These are phyloP conservation scores for Aphodius granarius DNA, from an alignment of 2,888 invertebrate genomes.

Conservation along the genomic window DNA sequence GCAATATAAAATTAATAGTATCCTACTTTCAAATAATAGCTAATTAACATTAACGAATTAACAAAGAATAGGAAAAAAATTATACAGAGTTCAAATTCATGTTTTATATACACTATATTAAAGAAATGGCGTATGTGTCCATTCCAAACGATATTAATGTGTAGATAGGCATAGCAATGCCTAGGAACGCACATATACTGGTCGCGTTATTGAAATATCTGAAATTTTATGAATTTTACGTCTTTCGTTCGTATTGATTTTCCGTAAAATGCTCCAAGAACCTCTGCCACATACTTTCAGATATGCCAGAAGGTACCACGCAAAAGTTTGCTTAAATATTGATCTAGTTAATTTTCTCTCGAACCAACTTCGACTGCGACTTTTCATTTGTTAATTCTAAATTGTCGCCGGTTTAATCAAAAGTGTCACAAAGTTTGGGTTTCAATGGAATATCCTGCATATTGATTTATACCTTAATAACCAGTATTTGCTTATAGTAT, in stretches of 20 bases:
- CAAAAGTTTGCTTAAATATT: background rate
- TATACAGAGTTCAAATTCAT: too few relatives aligned
- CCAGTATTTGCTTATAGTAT: too few relatives aligned
- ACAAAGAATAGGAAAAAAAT: too few relatives aligned
- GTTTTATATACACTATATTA: too few relatives aligned
- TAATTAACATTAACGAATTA: too few relatives aligned
- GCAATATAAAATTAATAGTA: background rate
- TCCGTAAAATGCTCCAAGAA: background rate
- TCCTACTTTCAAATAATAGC: background rate
- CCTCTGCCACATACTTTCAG: background rate
- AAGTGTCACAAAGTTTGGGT: too few relatives aligned
- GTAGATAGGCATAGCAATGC: background rate
- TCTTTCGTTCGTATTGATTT: background rate
- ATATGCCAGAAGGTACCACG: background rate
- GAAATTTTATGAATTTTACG: background rate
- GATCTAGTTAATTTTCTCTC: background rate
- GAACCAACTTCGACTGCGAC: too few relatives aligned
- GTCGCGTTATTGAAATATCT: background rate
- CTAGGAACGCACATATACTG: background rate
- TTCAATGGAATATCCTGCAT: too few relatives aligned
- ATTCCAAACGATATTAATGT: background rate
- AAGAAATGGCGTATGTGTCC: background rate
- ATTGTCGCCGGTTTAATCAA: too few relatives aligned
- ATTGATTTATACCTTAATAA: too few relatives aligned
- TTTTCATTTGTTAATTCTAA: too few relatives aligned